These are phyloP conservation scores for Microdon myrmicae DNA, from an alignment of 2,888 invertebrate genomes.

Conservation along the genomic window DNA sequence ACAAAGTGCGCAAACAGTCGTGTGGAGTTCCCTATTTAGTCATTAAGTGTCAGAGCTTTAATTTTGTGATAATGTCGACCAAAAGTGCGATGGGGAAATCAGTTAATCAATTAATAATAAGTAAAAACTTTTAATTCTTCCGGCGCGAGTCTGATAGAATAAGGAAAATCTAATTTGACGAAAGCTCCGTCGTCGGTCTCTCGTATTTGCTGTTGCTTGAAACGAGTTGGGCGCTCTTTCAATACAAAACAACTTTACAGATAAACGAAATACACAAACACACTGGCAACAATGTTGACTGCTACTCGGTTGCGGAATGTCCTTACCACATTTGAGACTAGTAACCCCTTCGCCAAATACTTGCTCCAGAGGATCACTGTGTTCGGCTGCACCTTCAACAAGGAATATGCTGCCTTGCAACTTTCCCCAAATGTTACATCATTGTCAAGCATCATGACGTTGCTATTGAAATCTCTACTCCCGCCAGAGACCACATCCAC, in stretches of 20 bases:
- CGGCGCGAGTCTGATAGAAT: slow-evolving; percentile 16
- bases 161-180: slow-evolving; percentile 6
- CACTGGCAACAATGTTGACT: slow-evolving; percentile 29
- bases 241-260: slow-evolving; percentile 9
- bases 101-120: slow-evolving; percentile 33
- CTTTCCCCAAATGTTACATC: slow-evolving; percentile 35
- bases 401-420: slow-evolving; percentile 18
- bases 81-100: slow-evolving; percentile 28
- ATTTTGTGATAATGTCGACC: slow-evolving; percentile 26
- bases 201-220: slow-evolving; percentile 8
- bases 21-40: slow-evolving; percentile 9
- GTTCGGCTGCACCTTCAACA: slow-evolving; percentile 27
- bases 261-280: background rate
- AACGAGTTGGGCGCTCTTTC: slow-evolving; percentile 13
- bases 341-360: slow-evolving; percentile 56
- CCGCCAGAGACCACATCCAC: slow-evolving; percentile 46
- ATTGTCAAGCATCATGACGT: slow-evolving; percentile 53
- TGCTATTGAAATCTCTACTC: slow-evolving; percentile 53
- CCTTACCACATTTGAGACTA: slow-evolving; percentile 45
- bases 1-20: slow-evolving; percentile 8
- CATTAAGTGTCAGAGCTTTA: slow-evolving; percentile 17
- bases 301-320: slow-evolving; percentile 42
- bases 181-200: slow-evolving; percentile 27
- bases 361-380: slow-evolving; percentile 50
- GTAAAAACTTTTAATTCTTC: slow-evolving; percentile 11